Percentiles rank a stretch among this genome's conserved stretches.
These are phyloP conservation scores for Monarcha castaneiventris DNA, from an alignment of 2,113 vertebrate species.

Conservation along the genomic window DNA sequence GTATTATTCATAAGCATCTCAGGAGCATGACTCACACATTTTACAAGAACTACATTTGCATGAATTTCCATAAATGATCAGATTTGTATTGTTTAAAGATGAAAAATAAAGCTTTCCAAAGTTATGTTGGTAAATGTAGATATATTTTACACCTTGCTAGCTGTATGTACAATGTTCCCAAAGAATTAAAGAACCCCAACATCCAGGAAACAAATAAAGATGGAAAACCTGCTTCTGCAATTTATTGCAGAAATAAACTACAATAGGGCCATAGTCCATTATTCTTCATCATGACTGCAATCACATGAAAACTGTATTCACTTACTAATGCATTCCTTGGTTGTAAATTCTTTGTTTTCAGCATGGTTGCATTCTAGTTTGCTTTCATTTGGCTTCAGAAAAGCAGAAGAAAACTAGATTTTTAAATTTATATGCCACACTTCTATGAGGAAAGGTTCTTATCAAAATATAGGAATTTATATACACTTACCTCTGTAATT, in stretches of 20 bases:
- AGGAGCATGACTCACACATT: neutral
- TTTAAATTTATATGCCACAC: neutral
- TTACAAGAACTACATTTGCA: neutral
- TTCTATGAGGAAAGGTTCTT: neutral
- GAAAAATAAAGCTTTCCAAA: neutral
- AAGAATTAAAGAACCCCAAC: neutral
- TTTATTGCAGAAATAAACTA: neutral
- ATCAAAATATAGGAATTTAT: neutral
- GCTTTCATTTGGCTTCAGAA: neutral
- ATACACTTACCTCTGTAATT: neutral
- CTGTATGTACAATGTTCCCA: neutral
- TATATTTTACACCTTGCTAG: neutral
- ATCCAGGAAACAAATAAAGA: neutral
- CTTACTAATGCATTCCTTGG: neutral
- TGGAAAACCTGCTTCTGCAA: neutral
- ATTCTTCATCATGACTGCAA: neutral
- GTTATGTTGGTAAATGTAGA: neutral
- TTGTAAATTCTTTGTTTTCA: neutral
- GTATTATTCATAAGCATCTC: conserved; percentile 19
- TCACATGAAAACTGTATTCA: neutral
- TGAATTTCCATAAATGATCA: neutral
- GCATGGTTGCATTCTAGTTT: neutral
- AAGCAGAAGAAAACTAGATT: neutral
- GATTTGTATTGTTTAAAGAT: neutral
- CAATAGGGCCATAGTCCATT: neutral